A percentile compares a stretch with the other conserved stretches of the same genome.
phyloP scores from a whole-genome alignment of 2,113 vertebrate genomes.

The Neotragus moschatus region DNA sequence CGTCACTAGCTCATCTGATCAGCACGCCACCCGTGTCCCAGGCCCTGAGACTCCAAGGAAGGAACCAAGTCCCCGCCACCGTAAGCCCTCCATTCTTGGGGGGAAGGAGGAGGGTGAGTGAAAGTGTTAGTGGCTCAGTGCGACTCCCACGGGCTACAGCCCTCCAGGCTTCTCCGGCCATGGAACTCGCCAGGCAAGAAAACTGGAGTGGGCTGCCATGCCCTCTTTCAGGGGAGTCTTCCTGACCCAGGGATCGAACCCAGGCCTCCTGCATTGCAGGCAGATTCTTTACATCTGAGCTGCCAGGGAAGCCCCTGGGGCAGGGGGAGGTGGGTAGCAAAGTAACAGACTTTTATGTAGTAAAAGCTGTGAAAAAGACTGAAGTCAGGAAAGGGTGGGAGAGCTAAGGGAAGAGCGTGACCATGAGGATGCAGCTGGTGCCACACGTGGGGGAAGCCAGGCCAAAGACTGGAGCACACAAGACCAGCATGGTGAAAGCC shows the following conservation, averaged over 20 bases:
- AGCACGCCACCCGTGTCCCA: neutral
- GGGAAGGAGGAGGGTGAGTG: neutral
- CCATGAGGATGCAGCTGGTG: neutral
- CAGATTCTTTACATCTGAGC: neutral
- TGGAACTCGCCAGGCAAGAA: neutral
- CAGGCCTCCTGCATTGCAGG: neutral
- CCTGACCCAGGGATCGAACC: accelerated
- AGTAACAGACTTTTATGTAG: neutral
- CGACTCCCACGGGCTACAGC: neutral
- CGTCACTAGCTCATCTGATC: neutral
- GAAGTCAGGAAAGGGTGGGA: neutral
- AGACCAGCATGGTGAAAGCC: neutral
- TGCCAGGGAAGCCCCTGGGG: neutral
- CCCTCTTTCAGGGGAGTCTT: neutral
- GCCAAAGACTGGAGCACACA: neutral
- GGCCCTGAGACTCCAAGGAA: neutral
- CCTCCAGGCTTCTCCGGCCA: neutral
- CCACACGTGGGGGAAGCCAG: neutral
- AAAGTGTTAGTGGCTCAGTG: neutral
- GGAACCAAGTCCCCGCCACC: neutral
- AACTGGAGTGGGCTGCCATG: neutral
- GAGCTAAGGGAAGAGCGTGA: neutral
- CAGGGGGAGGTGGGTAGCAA: neutral
- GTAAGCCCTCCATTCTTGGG: neutral
- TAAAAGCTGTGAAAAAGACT: neutral